Conservation (phyloP, 2,797 vertebrate genomes). For the Arctocebus calabarensis region DNA sequence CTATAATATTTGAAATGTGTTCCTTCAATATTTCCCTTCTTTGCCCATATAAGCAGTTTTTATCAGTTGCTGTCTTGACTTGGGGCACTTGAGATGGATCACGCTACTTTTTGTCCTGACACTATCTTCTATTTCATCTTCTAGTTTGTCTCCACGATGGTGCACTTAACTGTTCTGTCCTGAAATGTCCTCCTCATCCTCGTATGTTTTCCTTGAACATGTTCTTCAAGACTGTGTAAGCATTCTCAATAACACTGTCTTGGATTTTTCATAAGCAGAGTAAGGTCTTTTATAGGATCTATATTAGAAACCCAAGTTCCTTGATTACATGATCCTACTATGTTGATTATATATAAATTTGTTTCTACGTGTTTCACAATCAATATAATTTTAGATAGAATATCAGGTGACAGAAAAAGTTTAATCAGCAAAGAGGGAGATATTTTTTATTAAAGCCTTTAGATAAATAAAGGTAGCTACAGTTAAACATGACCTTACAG, state of each 20-base stretch:
- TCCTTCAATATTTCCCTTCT: neutral
- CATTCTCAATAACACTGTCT: neutral
- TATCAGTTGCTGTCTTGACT: neutral
- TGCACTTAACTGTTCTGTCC: neutral
- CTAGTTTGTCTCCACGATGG: neutral
- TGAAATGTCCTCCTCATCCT: neutral
- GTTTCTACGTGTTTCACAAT: neutral
- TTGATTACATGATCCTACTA: neutral
- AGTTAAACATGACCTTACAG: neutral
- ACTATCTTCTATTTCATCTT: neutral
- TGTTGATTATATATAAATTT: neutral
- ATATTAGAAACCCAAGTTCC: neutral
- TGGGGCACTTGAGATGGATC: neutral
- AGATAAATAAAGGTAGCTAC: neutral
- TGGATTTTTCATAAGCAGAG: neutral
- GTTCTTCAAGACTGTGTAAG: neutral
- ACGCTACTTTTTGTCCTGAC: neutral
- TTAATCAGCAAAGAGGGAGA: neutral
- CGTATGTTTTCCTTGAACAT: neutral
- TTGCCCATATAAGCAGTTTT: neutral
- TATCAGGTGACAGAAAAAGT: neutral
- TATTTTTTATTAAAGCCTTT: neutral
- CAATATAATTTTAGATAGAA: slow-evolving; percentile 13
- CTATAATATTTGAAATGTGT: neutral
- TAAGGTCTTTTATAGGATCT: neutral